phyloP scores from a whole-genome alignment of 2,888 invertebrate genomes.

The Hipparchia semele region DNA sequence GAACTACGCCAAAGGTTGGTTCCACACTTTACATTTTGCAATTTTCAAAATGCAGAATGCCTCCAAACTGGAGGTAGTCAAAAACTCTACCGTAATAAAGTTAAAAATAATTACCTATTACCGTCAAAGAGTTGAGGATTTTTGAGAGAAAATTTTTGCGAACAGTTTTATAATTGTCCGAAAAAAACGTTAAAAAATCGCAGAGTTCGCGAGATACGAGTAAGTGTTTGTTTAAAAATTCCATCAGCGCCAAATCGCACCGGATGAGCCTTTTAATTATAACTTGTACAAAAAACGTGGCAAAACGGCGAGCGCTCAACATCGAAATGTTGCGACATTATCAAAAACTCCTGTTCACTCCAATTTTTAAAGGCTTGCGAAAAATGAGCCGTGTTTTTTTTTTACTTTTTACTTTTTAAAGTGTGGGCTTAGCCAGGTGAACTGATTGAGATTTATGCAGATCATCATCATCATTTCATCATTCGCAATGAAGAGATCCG shows the following conservation, averaged over 20 bases:
- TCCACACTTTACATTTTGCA: no score
- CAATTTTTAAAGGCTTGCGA: slow-evolving; percentile 17
- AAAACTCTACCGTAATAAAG: no score
- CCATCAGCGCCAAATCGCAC: slow-evolving; percentile 39
- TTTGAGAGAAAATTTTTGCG: neutral
- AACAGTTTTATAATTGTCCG: neutral
- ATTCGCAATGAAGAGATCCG: no score
- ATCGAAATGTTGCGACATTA: slow-evolving; percentile 22
- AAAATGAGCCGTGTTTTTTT: slow-evolving; percentile 6
- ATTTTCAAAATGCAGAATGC: no score
- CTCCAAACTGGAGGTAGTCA: no score
- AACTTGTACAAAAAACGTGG: slow-evolving; percentile 33
- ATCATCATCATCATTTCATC: neutral
- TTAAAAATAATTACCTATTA: neutral
- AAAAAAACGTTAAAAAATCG: slow-evolving; percentile 23
- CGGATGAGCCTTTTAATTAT: slow-evolving; percentile 41
- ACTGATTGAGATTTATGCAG: neutral
- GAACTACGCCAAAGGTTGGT: no score
- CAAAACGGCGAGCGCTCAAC: slow-evolving; percentile 4
- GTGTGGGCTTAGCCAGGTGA: neutral
- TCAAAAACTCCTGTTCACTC: slow-evolving; percentile 23
- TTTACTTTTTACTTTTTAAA: neutral
- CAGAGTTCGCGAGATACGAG: slow-evolving; percentile 9
- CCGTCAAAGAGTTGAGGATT: neutral
- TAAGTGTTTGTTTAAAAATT: slow-evolving; percentile 40